Evolutionary conservation across 2,113 vertebrate genomes (phyloP).

Genomic region (Onychostruthus taczanowskii): DNA sequence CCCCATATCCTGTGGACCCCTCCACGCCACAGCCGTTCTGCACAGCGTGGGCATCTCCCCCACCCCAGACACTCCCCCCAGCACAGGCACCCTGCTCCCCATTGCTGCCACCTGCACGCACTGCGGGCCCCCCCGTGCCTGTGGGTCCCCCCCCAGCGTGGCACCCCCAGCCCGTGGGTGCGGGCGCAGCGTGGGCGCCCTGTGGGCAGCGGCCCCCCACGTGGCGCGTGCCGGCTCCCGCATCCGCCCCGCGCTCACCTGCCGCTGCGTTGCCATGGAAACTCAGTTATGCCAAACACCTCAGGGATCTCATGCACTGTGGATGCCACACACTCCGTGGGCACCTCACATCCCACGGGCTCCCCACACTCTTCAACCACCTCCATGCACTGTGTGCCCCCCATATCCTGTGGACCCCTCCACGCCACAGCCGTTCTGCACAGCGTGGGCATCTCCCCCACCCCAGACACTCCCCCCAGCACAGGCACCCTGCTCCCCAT

Average conservation of each 20-base stretch:
- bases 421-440: background rate
- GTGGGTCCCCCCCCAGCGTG: background rate
- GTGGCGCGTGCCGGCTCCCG: background rate
- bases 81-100: too few species aligned
- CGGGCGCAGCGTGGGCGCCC: background rate
- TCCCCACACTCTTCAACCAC: background rate
- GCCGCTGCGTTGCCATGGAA: slow-evolving; percentile 65
- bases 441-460: background rate
- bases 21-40: too few species aligned
- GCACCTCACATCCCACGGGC: background rate
- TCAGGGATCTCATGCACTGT: too few species aligned
- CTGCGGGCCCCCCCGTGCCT: accelerated
- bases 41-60: background rate
- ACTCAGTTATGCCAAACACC: background rate
- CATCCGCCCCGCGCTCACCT: slow-evolving; percentile 58
- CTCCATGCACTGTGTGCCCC: background rate
- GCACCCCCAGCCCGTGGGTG: background rate
- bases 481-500: too few species aligned
- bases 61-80: background rate
- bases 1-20: background rate
- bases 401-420: too few species aligned
- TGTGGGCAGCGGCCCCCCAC: background rate
- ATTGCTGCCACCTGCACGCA: accelerated
- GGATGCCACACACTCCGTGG: background rate
- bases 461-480: background rate